Evolutionary conservation across 2,888 invertebrate genomes (phyloP), one percentile per base, ranked within the genome.

Genomic region (Ptychoptera contaminata): DNA sequence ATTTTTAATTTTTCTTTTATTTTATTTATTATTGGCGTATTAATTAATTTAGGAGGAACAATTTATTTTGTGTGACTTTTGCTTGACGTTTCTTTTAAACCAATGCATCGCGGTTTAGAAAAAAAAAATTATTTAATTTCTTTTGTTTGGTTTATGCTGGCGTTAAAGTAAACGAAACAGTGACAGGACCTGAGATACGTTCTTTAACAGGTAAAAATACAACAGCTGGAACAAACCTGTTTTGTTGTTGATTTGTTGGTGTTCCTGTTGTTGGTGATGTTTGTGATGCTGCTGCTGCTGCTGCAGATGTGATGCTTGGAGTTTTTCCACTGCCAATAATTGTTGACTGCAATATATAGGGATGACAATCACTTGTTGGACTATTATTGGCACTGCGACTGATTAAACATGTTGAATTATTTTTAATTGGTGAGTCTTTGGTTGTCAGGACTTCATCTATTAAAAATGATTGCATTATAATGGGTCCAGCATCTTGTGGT

Each of bases 181-280:
- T 88, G 56, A 91, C 76, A 55, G 86, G 82, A 60, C 82, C 79
- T 60, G 81, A 82, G 58, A 91, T 78, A 65, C 85, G 79, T 63
- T 86, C 81, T 54, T 83, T 80, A 61, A 94, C 92, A 51, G 94
- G 93, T 69, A 94, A 77, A 71, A 90, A 91, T 66, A 94, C 88
- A 57, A 93, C 76, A 56, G 92, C 88, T 53, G 93, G 87, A 59
- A 88, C 80, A 67, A 92, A 84, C 62, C 80, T 77, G 55, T 57
- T 58, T 42, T 47, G 40, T 47, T 42, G 55, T 50, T 35, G 49
- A 35, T 35, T 35, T 23, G 32, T 15, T 41, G 45, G 29, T 40
- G 40, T 16, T 45, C 42, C 30, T 46, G 43, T 35, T 39, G 32
- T 41, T 42, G 37, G 15, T 32, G 30, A 4, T 16, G 23, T 3